Evolutionary conservation across 2,797 vertebrate species (phyloP).

Genomic region (Silurus lanzhouensis): DNA sequence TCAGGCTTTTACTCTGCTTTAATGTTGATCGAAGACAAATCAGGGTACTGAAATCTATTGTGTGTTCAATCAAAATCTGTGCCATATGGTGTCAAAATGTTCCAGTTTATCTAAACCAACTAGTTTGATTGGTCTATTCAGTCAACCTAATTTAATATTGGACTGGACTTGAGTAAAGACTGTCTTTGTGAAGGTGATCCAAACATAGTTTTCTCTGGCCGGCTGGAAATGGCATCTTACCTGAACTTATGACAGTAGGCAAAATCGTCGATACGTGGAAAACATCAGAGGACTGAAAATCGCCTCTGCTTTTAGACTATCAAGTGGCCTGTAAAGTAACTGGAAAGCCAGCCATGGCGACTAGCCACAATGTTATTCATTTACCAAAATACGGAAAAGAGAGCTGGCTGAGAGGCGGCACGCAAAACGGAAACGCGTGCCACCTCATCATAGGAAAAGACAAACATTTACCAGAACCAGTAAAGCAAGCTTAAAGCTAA

Average conservation of each 20-base stretch:
- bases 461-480: neutral
- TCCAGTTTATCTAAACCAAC: neutral
- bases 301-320: constrained; percentile 22
- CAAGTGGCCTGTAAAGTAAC: constrained; percentile 23
- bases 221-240: constrained; percentile 23
- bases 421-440: neutral
- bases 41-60: neutral
- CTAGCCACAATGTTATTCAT: neutral
- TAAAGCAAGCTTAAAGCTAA: constrained; percentile 42
- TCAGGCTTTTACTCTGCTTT: neutral
- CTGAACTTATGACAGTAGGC: constrained; percentile 32
- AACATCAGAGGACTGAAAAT: constrained; percentile 21
- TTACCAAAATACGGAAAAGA: neutral
- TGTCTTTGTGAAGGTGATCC: neutral
- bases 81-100: neutral
- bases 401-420: neutral
- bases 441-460: constrained; percentile 3
- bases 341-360: constrained; percentile 10
- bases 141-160: neutral
- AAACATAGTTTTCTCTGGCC: neutral
- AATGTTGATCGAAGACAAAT: neutral
- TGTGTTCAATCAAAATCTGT: neutral
- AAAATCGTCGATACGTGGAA: constrained; percentile 2
- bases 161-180: neutral
- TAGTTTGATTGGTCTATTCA: neutral